Conservation (phyloP, 2,888 invertebrate genomes). For the Dendrolimus pini region DNA sequence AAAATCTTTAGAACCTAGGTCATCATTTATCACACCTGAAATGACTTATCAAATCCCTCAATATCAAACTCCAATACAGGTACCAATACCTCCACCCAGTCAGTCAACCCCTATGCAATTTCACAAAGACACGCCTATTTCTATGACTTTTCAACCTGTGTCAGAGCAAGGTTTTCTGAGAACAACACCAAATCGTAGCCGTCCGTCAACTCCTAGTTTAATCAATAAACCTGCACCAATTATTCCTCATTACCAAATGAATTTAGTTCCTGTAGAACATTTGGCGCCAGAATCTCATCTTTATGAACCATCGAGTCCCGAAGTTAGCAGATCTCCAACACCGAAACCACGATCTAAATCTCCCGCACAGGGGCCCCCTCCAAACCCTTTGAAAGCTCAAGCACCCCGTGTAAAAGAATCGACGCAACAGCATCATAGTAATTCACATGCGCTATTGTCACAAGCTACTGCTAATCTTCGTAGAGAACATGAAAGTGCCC, state of each 20-base stretch:
- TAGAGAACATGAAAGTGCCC: constrained; percentile 64
- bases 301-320: constrained; percentile 78
- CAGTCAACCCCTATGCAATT: constrained; percentile 46
- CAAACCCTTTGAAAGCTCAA: constrained; percentile 80
- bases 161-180: constrained; percentile 71
- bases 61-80: constrained; percentile 26
- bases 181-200: constrained; percentile 70
- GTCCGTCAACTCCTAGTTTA: constrained; percentile 82
- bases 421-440: constrained; percentile 50
- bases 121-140: constrained; percentile 70
- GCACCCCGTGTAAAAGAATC: constrained; percentile 78
- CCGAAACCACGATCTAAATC: constrained; percentile 80
- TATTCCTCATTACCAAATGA: constrained; percentile 88
- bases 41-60: constrained; percentile 26
- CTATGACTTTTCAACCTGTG: constrained; percentile 81
- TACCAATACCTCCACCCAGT: constrained; percentile 23
- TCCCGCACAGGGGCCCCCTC: constrained; percentile 83
- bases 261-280: constrained; percentile 82
- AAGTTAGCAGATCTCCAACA: constrained; percentile 79
- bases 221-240: constrained; percentile 85
- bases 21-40: constrained; percentile 18
- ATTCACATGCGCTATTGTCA: constrained; percentile 40
- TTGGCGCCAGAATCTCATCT: constrained; percentile 75
- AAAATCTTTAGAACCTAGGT: constrained; percentile 42
- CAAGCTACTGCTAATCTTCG: constrained; percentile 50